Percentiles rank a stretch among this genome's conserved stretches.
Evolutionary conservation across 1,140 invertebrate species (phyloP).

Genomic region (Planococcus citri): DNA sequence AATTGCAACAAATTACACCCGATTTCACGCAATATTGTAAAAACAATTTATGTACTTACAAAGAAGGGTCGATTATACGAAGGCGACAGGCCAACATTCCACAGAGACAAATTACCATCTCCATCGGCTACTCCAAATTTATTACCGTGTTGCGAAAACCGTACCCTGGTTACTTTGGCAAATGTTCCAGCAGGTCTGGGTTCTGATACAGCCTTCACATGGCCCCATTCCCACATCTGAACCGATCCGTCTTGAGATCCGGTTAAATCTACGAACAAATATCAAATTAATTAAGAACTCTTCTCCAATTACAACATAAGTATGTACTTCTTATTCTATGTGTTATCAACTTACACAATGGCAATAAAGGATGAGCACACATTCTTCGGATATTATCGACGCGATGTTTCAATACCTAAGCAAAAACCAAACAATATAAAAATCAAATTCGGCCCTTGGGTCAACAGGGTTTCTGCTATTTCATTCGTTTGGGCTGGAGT

Average conservation of each 20-base stretch:
- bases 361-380: constrained; percentile 84
- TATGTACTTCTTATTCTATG: not conserved
- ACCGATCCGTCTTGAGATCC: constrained; percentile 96
- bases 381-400: constrained; percentile 89
- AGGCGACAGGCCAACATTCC: constrained; percentile 75
- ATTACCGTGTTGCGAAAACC: constrained; percentile 93
- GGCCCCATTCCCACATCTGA: constrained; percentile 95
- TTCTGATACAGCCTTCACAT: constrained; percentile 74
- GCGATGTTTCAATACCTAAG: constrained; percentile 70
- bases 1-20: no score
- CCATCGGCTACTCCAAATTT: constrained; percentile 95
- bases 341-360: constrained; percentile 63
- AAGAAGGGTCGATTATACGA: constrained; percentile 83
- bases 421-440: constrained; percentile 24
- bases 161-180: constrained; percentile 90
- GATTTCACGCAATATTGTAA: no score
- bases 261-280: constrained; percentile 61
- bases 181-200: constrained; percentile 78
- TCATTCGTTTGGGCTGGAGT: no score
- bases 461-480: no score
- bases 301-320: not conserved
- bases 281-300: constrained; percentile 23
- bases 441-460: no score
- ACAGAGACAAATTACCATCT: constrained; percentile 75
- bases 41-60: no score